Base-by-base conservation (phyloP, 2,797 vertebrate genomes). In the Mionectes olivaceus region DNA sequence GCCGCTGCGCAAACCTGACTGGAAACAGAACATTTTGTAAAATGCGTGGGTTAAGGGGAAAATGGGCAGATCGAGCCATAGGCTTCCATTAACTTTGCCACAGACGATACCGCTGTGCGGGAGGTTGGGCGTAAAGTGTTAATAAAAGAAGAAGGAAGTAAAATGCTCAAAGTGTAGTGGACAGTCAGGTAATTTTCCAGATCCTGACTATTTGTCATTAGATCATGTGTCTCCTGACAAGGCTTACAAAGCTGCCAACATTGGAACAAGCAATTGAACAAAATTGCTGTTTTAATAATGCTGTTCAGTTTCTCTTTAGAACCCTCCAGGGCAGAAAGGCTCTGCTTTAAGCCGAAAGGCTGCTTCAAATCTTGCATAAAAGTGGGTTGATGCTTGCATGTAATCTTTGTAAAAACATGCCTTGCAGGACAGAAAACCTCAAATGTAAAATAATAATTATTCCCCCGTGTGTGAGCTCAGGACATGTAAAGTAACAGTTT, bases 191-290 rank as follows among this genome's bases (percentile, higher is more conserved):
- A 30, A 78, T 97, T 97, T 85, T 90, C 90, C 90, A 95, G 37
- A 77, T 64, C 57, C 53, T 78, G 57, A 65, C 64, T 60, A 11
- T 97, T 97, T 91, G 96, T 98, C 97, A 97, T 90, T 22, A 67
- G 94, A 85, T 97, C 97, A 97, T 64, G 82, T 97, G 97, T 74
- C 77, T 97, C 35, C 93, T 97, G 95, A 97, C 91, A 82, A 88
- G 93, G 23, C 83, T 82, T 43, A 90, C 85, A 89, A 85, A 76
- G 84, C 89, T 90, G 64, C 77, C 61, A 64, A 50, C 33, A 9
- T 24, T 50, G 28, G 83, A 78, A 56, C 2, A 25, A 57, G 19
- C 19, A 9, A 10, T 23, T 55, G 11, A 55, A 30, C 70, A 39
- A 76, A 81, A 65, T 3, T 27, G 23, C 21, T 30, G 25, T 2